A percentile compares a stretch with the other conserved stretches of the same genome.
Evolutionary conservation across 2,888 invertebrate species (phyloP).

Genomic region (Drosophila macrospina): DNA sequence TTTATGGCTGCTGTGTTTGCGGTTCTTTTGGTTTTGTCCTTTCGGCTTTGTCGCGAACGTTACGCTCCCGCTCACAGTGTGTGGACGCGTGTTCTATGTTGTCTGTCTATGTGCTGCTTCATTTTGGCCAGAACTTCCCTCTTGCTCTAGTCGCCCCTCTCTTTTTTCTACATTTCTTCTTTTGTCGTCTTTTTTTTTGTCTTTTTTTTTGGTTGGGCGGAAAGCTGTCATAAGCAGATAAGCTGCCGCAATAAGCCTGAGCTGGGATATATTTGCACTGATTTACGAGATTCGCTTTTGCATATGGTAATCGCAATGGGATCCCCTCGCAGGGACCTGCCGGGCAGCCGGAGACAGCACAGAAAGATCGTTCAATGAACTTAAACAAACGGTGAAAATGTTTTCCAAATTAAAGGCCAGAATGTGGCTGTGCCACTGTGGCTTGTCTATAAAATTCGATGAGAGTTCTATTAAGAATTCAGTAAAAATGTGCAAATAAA

Average conservation of each 20-base stretch:
- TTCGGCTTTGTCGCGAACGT: conserved; percentile 63
- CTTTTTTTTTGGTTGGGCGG: conserved; percentile 66
- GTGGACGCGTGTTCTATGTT: conserved; percentile 77
- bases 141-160: conserved; percentile 6
- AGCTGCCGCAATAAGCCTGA: conserved; percentile 84
- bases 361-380: conserved; percentile 70
- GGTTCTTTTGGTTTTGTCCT: conserved; percentile 68
- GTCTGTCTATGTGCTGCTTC: conserved; percentile 65
- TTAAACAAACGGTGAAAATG: conserved; percentile 12
- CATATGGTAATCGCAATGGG: conserved; percentile 77
- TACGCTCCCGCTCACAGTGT: conserved; percentile 41
- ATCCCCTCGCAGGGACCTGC: conserved; percentile 21
- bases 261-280: conserved; percentile 80
- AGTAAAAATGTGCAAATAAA: conserved; percentile 1
- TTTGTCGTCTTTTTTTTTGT: too few species aligned
- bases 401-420: conserved; percentile 1
- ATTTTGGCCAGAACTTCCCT: conserved; percentile 52
- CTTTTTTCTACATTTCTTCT: conserved; percentile 10
- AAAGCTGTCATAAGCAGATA: conserved; percentile 85
- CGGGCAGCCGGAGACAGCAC: background rate
- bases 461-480: background rate
- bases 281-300: conserved; percentile 80
- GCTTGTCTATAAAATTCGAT: conserved; percentile 2
- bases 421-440: background rate
- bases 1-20: conserved; percentile 57